Evolutionary conservation across 2,113 vertebrate genomes (phyloP).

Genomic region (Anolis sagrei): DNA sequence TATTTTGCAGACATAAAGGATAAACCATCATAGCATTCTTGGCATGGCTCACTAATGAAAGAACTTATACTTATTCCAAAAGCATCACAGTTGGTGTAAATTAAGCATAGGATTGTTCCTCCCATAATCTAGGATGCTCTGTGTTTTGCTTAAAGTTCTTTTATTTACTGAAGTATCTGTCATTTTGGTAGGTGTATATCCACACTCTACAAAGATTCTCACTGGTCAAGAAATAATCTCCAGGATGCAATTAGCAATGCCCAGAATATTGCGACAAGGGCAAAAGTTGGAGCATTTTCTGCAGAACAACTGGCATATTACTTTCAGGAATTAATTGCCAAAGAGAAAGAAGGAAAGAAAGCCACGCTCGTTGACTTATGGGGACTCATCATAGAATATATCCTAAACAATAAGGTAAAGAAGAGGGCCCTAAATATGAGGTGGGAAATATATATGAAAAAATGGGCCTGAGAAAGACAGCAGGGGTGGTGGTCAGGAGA

Average conservation of each 20-base stretch:
- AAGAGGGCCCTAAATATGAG: neutral
- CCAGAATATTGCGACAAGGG: conserved; percentile 67
- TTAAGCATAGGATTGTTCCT: neutral
- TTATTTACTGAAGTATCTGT: neutral
- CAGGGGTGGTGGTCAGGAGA: neutral
- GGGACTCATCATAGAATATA: conserved; percentile 77
- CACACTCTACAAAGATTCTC: conserved; percentile 71
- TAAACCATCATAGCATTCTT: neutral
- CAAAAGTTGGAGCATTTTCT: conserved; percentile 58
- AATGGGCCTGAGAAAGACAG: too few species aligned
- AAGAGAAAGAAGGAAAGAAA: conserved; percentile 49
- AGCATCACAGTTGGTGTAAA: neutral
- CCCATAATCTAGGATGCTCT: neutral
- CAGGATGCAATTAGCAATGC: conserved; percentile 48
- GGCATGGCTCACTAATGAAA: too few species aligned
- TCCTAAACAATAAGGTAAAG: conserved; percentile 77
- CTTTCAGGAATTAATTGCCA: conserved; percentile 57
- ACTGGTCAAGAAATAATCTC: conserved; percentile 78
- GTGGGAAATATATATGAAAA: too few species aligned
- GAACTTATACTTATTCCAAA: too few species aligned
- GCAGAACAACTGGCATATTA: conserved; percentile 72
- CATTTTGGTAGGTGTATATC: conserved; percentile 76
- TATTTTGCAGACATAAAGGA: neutral
- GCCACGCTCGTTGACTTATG: conserved; percentile 74
- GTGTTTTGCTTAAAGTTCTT: neutral